phyloP scores from a whole-genome alignment of 35 echinoderm and acorn worm species.

The Apostichopus parvimensis region DNA sequence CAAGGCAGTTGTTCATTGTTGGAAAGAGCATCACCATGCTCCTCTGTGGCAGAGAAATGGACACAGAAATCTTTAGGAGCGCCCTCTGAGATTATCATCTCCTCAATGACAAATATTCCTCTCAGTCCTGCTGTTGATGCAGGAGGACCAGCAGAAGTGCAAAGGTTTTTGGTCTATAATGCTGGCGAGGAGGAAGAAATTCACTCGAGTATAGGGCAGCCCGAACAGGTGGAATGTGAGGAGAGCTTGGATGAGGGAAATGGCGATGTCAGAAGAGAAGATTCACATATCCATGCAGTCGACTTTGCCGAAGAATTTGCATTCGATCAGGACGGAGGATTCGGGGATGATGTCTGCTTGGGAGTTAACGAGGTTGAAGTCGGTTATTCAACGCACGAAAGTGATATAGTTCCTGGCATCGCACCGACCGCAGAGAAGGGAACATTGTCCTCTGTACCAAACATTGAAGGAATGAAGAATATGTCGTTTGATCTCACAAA shows the following conservation, averaged over 20 bases:
- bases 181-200: too few relatives aligned
- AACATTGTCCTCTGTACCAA: neutral
- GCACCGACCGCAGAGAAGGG: neutral
- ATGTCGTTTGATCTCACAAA: slow-evolving; percentile 8
- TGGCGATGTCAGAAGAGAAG: neutral
- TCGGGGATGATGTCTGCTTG: neutral
- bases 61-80: neutral
- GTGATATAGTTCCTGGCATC: neutral
- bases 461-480: neutral
- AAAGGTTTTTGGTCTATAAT: too few relatives aligned
- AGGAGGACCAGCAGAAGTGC: too few relatives aligned
- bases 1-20: too few relatives aligned
- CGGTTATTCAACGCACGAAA: neutral
- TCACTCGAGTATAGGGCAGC: too few relatives aligned
- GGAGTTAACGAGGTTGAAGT: neutral
- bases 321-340: slow-evolving; percentile 14
- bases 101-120: neutral
- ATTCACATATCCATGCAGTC: neutral
- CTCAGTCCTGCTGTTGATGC: too few relatives aligned
- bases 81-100: neutral
- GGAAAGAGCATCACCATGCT: neutral
- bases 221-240: neutral
- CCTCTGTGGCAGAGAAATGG: neutral
- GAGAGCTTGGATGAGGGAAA: neutral
- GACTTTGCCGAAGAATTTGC: slow-evolving; percentile 25